Evolutionary conservation across 2,113 vertebrate species (phyloP).

Genomic region (Okapia johnstoni): DNA sequence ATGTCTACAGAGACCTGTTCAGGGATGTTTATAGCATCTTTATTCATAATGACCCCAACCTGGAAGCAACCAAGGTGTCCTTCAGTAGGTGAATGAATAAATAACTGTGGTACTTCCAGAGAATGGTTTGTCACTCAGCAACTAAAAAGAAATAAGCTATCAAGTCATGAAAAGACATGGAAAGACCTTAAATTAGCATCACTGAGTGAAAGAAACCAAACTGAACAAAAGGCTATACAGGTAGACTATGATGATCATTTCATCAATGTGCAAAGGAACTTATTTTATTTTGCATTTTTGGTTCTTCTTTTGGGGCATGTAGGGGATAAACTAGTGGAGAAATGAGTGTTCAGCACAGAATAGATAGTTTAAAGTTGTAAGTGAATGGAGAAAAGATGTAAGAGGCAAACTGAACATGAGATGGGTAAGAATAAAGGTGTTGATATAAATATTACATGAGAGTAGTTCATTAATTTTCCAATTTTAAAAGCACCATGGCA

Average conservation of each 20-base stretch:
- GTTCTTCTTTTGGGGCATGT: neutral
- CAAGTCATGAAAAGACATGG: neutral
- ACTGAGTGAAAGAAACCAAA: neutral
- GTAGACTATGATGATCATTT: no score
- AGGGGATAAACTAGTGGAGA: neutral
- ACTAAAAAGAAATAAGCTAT: neutral
- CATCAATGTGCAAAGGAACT: neutral
- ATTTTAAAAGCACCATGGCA: neutral
- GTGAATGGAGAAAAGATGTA: neutral
- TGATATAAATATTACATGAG: neutral
- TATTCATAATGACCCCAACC: neutral
- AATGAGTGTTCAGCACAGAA: neutral
- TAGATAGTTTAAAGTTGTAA: neutral
- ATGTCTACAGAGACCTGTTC: neutral
- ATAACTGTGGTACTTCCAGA: neutral
- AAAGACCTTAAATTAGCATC: neutral
- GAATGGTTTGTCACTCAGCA: neutral
- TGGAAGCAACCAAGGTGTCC: neutral
- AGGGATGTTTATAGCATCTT: neutral
- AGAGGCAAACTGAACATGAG: neutral
- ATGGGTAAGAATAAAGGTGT: neutral
- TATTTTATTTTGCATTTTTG: neutral
- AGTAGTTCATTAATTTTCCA: neutral
- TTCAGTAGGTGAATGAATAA: neutral
- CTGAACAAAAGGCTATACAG: neutral